Percentiles rank a stretch among this genome's conserved stretches.
Conservation (phyloP, 2,888 invertebrate species). For the Parnassius smintheus region DNA sequence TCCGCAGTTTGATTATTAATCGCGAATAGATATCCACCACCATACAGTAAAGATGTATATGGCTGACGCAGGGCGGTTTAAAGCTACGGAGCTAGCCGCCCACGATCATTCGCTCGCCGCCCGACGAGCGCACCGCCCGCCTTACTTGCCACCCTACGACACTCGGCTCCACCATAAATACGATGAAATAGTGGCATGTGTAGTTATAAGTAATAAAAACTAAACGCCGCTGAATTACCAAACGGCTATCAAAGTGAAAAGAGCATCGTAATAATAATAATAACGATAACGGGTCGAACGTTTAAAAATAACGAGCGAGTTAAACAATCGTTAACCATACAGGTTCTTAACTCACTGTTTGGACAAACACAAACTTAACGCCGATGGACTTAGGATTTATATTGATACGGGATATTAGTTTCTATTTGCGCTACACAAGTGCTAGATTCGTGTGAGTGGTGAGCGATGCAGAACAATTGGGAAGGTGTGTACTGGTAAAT, state of each 20-base stretch:
- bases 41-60: constrained; percentile 25
- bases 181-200: background rate
- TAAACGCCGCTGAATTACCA: background rate
- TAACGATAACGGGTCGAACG: constrained; percentile 36
- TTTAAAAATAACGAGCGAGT: constrained; percentile 57
- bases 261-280: constrained; percentile 45
- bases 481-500: constrained; percentile 47
- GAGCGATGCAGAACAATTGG: constrained; percentile 30
- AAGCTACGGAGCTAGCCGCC: constrained; percentile 34
- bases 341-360: constrained; percentile 46
- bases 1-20: too few relatives aligned
- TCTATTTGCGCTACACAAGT: constrained; percentile 29
- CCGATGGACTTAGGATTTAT: constrained; percentile 42
- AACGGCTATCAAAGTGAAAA: constrained; percentile 1
- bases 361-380: constrained; percentile 42
- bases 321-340: constrained; percentile 52
- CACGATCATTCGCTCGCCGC: constrained; percentile 55
- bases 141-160: constrained; percentile 50
- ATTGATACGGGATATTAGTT: constrained; percentile 29
- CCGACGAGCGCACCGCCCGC: constrained; percentile 58
- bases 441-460: constrained; percentile 33
- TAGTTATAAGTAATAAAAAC: background rate
- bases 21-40: too few relatives aligned
- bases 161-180: background rate
- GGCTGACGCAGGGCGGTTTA: constrained; percentile 36